Evolutionary conservation across 2,113 vertebrate genomes (phyloP).

Genomic region (Ciconia boyciana): DNA sequence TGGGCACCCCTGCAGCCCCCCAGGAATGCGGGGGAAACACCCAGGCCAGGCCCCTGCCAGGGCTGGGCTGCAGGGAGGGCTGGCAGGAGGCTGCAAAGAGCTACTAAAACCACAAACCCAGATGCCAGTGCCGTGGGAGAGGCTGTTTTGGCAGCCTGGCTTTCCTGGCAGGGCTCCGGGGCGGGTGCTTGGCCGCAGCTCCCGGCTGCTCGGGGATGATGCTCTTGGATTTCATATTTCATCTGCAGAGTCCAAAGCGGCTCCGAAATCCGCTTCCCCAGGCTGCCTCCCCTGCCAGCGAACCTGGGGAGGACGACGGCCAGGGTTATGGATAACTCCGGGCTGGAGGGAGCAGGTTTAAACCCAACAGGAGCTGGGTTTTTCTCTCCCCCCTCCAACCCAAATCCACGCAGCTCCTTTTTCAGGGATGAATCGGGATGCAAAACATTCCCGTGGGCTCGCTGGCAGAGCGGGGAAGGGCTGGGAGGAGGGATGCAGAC

Average conservation of each 20-base stretch:
- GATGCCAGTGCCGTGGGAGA: not conserved
- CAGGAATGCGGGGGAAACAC: rapidly evolving
- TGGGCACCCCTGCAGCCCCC: not conserved
- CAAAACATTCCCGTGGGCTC: not conserved
- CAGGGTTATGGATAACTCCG: rapidly evolving
- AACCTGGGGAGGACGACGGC: rapidly evolving
- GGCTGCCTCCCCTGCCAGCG: not conserved
- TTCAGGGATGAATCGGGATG: not conserved
- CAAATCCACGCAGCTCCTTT: not conserved
- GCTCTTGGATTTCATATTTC: not conserved
- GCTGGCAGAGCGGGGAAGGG: not conserved
- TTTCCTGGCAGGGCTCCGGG: not conserved
- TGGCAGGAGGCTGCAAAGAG: not conserved
- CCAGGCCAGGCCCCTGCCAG: too few species aligned
- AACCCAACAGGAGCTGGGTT: not conserved
- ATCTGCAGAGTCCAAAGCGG: not conserved
- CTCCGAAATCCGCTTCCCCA: not conserved
- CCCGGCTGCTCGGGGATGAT: not conserved
- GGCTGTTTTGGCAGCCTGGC: not conserved
- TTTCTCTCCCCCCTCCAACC: too few species aligned
- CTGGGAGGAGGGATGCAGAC: not conserved
- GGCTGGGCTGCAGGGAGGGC: not conserved
- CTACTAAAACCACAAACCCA: not conserved
- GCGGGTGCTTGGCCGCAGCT: not conserved
- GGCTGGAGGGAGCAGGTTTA: not conserved